Evolutionary conservation across 37 sponge, comb jelly and placozoan genomes (phyloP).

Genomic region (Diacarnus erythraeanus): DNA sequence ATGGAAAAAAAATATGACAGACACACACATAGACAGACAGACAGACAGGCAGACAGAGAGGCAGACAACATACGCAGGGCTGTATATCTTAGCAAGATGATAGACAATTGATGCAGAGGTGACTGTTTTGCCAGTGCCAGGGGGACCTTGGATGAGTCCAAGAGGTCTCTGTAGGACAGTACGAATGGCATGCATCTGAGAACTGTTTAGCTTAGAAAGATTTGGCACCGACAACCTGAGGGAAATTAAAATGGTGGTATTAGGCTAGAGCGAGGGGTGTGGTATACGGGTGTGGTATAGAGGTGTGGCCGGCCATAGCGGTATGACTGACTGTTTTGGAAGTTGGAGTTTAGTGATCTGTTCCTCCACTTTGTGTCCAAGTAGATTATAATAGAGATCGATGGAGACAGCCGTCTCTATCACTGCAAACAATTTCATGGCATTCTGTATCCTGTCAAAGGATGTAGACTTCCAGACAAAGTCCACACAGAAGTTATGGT

Average conservation of each 20-base stretch:
- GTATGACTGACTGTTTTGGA: conserved; percentile 68
- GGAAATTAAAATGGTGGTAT: too few relatives aligned
- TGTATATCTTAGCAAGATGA: conserved; percentile 81
- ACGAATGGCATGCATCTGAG: conserved; percentile 92
- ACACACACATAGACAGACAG: too few relatives aligned
- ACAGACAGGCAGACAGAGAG: background rate
- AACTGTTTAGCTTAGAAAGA: conserved; percentile 87
- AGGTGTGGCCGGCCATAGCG: too few relatives aligned
- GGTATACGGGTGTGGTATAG: background rate
- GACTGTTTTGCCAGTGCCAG: conserved; percentile 97
- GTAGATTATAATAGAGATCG: conserved; percentile 94
- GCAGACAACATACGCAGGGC: conserved; percentile 16
- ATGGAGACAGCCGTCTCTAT: conserved; percentile 87
- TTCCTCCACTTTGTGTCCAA: conserved; percentile 85
- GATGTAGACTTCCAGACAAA: conserved; percentile 99
- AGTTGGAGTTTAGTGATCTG: conserved; percentile 53
- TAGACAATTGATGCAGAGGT: conserved; percentile 97
- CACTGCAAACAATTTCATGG: conserved; percentile 96
- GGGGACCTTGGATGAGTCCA: conserved; percentile 97
- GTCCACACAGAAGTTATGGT: conserved; percentile 81
- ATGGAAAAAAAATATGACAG: too few relatives aligned
- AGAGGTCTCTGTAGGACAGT: conserved; percentile 91
- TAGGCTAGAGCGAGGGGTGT: background rate
- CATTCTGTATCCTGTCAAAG: conserved; percentile 96
- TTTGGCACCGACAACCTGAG: conserved; percentile 85